Base-by-base conservation (phyloP, 2,797 vertebrate genomes). In the Otolemur crassicaudatus region DNA sequence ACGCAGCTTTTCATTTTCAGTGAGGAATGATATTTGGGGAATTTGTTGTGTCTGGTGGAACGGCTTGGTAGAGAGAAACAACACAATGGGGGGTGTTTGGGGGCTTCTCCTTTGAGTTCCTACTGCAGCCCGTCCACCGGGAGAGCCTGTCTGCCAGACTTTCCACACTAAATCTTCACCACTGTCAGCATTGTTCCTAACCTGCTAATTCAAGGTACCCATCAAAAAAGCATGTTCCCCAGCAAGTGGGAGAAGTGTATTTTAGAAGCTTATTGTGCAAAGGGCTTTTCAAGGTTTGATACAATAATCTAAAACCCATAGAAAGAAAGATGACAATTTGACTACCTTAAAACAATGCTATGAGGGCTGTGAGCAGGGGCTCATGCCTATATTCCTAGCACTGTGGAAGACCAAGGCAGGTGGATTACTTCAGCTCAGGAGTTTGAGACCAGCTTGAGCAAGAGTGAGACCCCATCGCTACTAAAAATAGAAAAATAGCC, bases 271-370 rank as follows among this genome's bases (percentile, higher is more conserved):
- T 87, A 9, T 22, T n/a, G 4, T 53, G n/a, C 9, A 37, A 92
- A 53, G 25, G 46, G 29, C 4, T 93, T 90, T 72, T 60, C 23
- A 70, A 92, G 81, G 29, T 89, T 80, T 72, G 70, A 83, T 67
- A 76, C 53, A 58, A 85, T 84, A 87, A 89, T 43, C n/a, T 17
- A 85, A 83, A 94, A 49, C 31, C 25, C 69, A 86, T 85, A 31
- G 60, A 83, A 75, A 91, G 67, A 88, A 91, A 82, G 63, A 63
- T 87, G 65, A 65, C 10, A 40, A n/a, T 67, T 6, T 65, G 58
- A 88, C 31, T 60, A 19, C n/a, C 80, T 63, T 53, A 53, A 16
- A 53, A 53, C 49, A 53, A 53, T 16, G 14, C 49, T 53, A 53
- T 14, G 16, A 53, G 49, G 49, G 49, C 4, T 3, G 14, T 14